These are phyloP conservation scores for Syrrhaptes paradoxus DNA, from an alignment of 2,113 vertebrate genomes.

Conservation along the genomic window DNA sequence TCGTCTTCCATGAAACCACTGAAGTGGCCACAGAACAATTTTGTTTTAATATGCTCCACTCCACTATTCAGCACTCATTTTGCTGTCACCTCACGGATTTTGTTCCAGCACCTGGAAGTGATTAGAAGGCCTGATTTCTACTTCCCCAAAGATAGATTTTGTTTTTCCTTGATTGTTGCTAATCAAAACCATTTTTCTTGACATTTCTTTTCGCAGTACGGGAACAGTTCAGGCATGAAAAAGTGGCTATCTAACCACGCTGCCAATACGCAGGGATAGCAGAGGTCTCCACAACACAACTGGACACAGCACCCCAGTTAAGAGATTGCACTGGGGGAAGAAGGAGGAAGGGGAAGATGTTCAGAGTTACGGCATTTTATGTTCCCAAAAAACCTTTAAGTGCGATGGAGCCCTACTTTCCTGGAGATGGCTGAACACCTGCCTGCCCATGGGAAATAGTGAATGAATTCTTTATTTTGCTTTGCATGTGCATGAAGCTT, in stretches of 20 bases:
- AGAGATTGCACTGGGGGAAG: not conserved
- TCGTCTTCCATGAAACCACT: not conserved
- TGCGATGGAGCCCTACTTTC: too few species aligned
- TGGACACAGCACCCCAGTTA: not conserved
- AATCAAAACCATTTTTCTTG: not conserved
- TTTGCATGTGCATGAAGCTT: accelerated
- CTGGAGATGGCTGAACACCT: too few species aligned
- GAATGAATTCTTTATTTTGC: not conserved
- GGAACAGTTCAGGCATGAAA: not conserved
- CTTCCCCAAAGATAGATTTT: not conserved
- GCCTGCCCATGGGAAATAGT: too few species aligned
- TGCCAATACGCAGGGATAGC: accelerated
- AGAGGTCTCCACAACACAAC: not conserved
- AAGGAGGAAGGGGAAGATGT: too few species aligned
- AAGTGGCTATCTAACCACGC: accelerated
- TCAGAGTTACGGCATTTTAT: too few species aligned
- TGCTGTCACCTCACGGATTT: not conserved
- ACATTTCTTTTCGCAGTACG: not conserved
- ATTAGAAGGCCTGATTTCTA: not conserved
- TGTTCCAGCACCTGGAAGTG: not conserved
- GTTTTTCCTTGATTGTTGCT: not conserved
- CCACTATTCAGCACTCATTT: not conserved
- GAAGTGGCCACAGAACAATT: not conserved
- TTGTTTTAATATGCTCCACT: not conserved
- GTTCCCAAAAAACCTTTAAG: too few species aligned